Percentiles rank a stretch among this genome's conserved stretches.
These are phyloP conservation scores for Agrilus biguttatus DNA, from an alignment of 2,888 invertebrate species.

Conservation along the genomic window DNA sequence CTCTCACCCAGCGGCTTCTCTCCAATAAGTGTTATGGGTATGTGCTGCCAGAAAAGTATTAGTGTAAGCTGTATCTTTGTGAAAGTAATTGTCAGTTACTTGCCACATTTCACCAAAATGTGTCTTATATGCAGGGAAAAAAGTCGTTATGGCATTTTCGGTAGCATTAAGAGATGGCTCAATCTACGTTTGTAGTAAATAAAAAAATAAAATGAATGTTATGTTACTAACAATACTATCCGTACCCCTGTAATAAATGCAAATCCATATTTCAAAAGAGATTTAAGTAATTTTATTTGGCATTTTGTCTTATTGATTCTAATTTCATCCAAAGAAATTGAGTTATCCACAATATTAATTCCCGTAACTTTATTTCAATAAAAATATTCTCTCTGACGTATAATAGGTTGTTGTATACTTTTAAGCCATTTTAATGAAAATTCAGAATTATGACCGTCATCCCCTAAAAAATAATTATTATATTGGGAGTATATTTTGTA, in stretches of 20 bases:
- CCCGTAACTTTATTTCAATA: constrained; percentile 37
- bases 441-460: constrained; percentile 39
- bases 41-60: constrained; percentile 53
- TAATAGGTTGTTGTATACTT: constrained; percentile 1
- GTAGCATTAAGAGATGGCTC: constrained; percentile 36
- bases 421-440: constrained; percentile 32
- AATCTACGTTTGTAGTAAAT: constrained; percentile 30
- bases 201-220: constrained; percentile 1
- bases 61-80: constrained; percentile 62
- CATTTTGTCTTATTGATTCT: constrained; percentile 3
- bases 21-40: constrained; percentile 67
- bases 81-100: constrained; percentile 41
- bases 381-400: constrained; percentile 15
- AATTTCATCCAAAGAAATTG: constrained; percentile 28
- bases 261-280: constrained; percentile 39
- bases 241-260: constrained; percentile 23
- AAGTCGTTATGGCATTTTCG: constrained; percentile 34
- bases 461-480: constrained; percentile 33
- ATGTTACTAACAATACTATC: too few relatives aligned
- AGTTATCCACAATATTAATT: constrained; percentile 26
- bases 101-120: constrained; percentile 63
- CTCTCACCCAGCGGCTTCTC: constrained; percentile 52
- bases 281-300: constrained; percentile 33
- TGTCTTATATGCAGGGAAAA: constrained; percentile 53
- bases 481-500: not conserved